phyloP scores from a whole-genome alignment of 2,888 invertebrate species.

The Asteroscopus sphinx region DNA sequence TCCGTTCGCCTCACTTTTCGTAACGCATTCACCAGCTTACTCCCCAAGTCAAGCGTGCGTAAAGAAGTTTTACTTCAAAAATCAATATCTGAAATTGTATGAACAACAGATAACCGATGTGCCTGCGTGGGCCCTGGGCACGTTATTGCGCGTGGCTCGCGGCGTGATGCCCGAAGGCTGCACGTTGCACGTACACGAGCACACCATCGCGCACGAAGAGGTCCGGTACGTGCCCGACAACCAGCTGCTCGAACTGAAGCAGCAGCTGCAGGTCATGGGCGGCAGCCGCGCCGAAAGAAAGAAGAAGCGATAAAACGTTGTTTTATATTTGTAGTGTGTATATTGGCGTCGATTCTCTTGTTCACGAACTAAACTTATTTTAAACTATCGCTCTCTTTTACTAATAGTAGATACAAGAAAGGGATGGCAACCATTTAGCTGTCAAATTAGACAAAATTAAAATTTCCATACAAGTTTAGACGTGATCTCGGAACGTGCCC shows the following conservation, averaged over 20 bases:
- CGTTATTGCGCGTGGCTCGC: conserved; percentile 93
- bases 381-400: too few species aligned
- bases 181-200: conserved; percentile 91
- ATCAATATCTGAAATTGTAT: neutral
- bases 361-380: too few species aligned
- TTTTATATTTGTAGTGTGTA: neutral
- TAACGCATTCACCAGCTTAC: too few species aligned
- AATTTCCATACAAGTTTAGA: too few species aligned
- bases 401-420: too few species aligned
- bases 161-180: conserved; percentile 95
- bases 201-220: conserved; percentile 92
- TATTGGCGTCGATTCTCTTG: too few species aligned
- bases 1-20: too few species aligned
- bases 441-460: too few species aligned
- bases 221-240: conserved; percentile 95
- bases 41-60: too few species aligned
- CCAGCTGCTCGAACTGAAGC: conserved; percentile 93
- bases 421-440: too few species aligned
- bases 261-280: conserved; percentile 92
- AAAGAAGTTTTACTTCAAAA: too few species aligned
- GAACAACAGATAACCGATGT: conserved; percentile 88
- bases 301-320: conserved; percentile 64
- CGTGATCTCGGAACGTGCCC: too few species aligned
- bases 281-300: conserved; percentile 85
- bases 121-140: conserved; percentile 91